Percentiles rank a stretch among this genome's conserved stretches.
phyloP scores from a whole-genome alignment of 2,888 invertebrate species.

The Spialia ferax region DNA sequence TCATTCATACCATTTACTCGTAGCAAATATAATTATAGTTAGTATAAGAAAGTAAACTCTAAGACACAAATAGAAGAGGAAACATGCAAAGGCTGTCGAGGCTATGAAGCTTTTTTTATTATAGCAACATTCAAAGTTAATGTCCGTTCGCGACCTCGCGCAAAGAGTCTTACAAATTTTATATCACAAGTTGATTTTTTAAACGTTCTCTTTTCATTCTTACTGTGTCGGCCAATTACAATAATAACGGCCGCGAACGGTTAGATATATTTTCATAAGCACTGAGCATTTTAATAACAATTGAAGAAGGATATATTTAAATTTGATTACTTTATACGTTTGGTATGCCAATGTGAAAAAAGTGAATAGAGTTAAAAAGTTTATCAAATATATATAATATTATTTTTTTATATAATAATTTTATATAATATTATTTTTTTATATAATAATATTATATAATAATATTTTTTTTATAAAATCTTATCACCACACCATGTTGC shows the following conservation, averaged over 20 bases:
- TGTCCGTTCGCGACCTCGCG: conserved; percentile 58
- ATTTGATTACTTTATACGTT: no score
- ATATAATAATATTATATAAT: no score
- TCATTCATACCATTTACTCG: not conserved
- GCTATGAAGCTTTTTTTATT: conserved; percentile 69
- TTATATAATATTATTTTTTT: no score
- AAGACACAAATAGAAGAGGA: conserved; percentile 51
- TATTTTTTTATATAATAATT: no score
- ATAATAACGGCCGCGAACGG: conserved; percentile 53
- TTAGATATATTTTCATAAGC: conserved; percentile 38
- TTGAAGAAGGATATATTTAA: no score
- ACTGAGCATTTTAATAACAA: conserved; percentile 48
- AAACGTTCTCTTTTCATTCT: not conserved
- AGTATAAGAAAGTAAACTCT: conserved; percentile 36
- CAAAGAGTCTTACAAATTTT: not conserved
- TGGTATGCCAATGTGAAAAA: no score
- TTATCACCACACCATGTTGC: conserved; percentile 11
- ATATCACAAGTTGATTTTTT: not conserved
- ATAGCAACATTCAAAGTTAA: conserved; percentile 63
- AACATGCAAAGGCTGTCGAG: conserved; percentile 75
- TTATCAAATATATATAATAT: no score
- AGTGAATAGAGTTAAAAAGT: no score
- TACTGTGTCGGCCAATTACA: conserved; percentile 16
- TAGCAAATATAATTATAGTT: not conserved
- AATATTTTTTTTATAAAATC: no score